Conservation (phyloP, 2,797 vertebrate genomes). For the Amblyopsis hoosieri region DNA sequence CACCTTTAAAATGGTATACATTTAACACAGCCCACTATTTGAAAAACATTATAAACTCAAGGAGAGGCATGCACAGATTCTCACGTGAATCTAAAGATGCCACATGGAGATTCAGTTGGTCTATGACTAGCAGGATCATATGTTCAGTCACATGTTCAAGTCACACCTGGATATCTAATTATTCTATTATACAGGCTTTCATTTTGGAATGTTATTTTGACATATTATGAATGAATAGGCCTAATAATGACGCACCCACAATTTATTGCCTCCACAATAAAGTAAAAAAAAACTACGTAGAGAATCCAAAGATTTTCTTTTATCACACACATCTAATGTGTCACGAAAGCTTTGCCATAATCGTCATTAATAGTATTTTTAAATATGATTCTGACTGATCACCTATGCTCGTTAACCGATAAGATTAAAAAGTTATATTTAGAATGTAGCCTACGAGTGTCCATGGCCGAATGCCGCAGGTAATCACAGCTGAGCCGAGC, state of each 20-base stretch:
- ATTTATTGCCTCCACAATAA: neutral
- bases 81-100: conserved; percentile 27
- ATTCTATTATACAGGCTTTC: conserved; percentile 3
- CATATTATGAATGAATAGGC: neutral
- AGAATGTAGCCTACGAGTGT: too few relatives aligned
- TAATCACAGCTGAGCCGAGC: too few relatives aligned
- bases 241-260: neutral
- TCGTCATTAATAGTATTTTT: too few relatives aligned
- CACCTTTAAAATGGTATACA: conserved; percentile 45
- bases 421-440: too few relatives aligned
- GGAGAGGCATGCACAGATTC: conserved; percentile 19
- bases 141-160: conserved; percentile 11
- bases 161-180: conserved; percentile 6
- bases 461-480: too few relatives aligned
- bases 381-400: too few relatives aligned
- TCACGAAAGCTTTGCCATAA: too few relatives aligned
- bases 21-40: conserved; percentile 38
- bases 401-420: too few relatives aligned
- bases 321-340: conserved; percentile 2
- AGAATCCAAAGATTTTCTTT: neutral
- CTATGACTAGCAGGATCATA: conserved; percentile 1
- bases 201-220: neutral
- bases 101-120: conserved; percentile 1
- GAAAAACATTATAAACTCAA: conserved; percentile 22
- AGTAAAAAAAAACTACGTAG: neutral